Base-by-base conservation (phyloP, 2,113 vertebrate genomes). In the Malurus elegans region DNA sequence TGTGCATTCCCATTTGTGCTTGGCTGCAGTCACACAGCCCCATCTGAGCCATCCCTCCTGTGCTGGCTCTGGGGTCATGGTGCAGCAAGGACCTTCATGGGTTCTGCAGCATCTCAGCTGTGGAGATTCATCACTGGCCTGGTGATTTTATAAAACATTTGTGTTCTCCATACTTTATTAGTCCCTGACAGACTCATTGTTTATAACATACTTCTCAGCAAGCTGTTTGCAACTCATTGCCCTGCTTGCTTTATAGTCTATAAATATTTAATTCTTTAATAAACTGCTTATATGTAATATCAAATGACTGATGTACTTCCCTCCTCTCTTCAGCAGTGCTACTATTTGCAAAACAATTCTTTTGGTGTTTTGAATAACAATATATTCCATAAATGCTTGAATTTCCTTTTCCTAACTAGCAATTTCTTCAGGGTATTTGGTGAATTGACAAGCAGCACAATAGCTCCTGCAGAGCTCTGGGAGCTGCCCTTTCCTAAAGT, bases 211-310 rank as follows among this genome's bases (percentile, higher is more conserved):
- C 95, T 98, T 98, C 97, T 97, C 97, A 97, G 97, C 97, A 97
- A 97, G 97, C 96, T 97, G 97, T 97, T 98, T 97, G 97, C 92
- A 1, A 96, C 96, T 97, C 97, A 97, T 98, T 56, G 92, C 97
- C 97, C 91, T 96, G 96, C 97, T 97, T 97, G 97, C 97, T 98
- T 98, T 97, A 97, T 98, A 96, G 96, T 96, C 97, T 97, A 98
- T 98, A 98, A 98, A 98, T 98, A 98, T 98, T 98, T 98, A 98
- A 98, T 98, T 98, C 97, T 98, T 98, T 98, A 97, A 98, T 98
- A 98, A 98, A 97, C 98, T 97, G 95, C 97, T 97, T 98, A 97
- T 98, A 95, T 97, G 96, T 98, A 98, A 97, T 98, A 97, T 97
- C 97, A 97, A 97, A 97, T 98, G 98, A 97, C 97, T 95, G 96